These are phyloP conservation scores for Esox niger DNA, from an alignment of 2,113 vertebrate genomes.

Conservation along the genomic window DNA sequence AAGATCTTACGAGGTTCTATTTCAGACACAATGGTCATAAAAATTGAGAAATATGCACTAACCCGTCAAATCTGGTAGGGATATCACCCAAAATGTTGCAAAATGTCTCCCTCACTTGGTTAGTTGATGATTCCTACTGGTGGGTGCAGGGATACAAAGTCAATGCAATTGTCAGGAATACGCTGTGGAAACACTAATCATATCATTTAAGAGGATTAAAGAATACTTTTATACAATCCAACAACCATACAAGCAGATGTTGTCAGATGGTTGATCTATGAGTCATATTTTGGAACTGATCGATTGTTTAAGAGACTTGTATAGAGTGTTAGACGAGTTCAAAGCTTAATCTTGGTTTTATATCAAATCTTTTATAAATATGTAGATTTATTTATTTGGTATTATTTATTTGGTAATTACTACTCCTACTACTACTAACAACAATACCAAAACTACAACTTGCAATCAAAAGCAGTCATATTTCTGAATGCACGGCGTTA, in stretches of 20 bases:
- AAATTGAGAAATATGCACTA: background rate
- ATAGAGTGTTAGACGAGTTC: background rate
- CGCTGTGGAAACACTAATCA: background rate
- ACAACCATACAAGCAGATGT: background rate
- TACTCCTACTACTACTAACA: background rate
- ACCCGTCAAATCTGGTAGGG: background rate
- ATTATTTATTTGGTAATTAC: background rate
- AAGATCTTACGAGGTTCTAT: background rate
- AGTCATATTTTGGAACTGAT: too few species aligned
- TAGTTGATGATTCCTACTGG: background rate
- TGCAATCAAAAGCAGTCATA: background rate
- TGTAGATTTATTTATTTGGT: background rate
- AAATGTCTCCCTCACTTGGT: constrained; percentile 33
- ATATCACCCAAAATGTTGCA: background rate
- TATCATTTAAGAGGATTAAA: too few species aligned
- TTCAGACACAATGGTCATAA: background rate
- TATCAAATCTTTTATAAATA: background rate
- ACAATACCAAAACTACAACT: background rate
- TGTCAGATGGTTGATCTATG: background rate
- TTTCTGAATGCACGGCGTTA: background rate
- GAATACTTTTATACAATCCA: too few species aligned
- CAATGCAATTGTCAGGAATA: background rate
- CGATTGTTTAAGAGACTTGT: background rate
- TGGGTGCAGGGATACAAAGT: background rate
- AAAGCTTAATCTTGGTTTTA: background rate